phyloP scores from a whole-genome alignment of 2,113 vertebrate species.

The Gobio gobio region DNA sequence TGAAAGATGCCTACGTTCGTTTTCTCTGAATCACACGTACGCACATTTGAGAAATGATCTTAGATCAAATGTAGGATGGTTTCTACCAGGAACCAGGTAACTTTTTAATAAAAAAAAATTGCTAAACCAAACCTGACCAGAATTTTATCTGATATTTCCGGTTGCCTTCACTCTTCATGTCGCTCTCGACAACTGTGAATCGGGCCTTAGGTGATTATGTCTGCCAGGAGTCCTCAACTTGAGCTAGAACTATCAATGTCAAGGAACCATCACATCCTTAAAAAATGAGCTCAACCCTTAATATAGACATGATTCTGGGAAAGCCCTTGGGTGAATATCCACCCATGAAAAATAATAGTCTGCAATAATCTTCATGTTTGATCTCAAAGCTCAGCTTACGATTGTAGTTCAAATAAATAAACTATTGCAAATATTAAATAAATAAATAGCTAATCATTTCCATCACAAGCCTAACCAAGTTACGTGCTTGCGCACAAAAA shows the following conservation, averaged over 20 bases:
- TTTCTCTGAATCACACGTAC: too few species aligned
- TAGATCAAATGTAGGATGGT: too few species aligned
- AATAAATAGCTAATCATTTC: slow-evolving; percentile 29
- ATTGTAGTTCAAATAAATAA: background rate
- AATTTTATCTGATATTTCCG: background rate
- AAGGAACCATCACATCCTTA: slow-evolving; percentile 56
- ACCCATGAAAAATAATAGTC: slow-evolving; percentile 47
- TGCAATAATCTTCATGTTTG: slow-evolving; percentile 58
- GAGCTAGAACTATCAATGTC: slow-evolving; percentile 64
- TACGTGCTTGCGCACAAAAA: slow-evolving; percentile 53
- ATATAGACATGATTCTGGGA: slow-evolving; percentile 48
- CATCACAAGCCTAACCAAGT: slow-evolving; percentile 56
- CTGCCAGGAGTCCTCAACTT: slow-evolving; percentile 47
- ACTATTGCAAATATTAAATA: slow-evolving; percentile 63
- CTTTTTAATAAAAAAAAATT: background rate
- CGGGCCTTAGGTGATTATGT: slow-evolving; percentile 37
- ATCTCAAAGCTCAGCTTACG: slow-evolving; percentile 47
- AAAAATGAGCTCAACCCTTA: slow-evolving; percentile 51
- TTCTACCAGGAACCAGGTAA: background rate
- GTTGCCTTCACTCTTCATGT: slow-evolving; percentile 32
- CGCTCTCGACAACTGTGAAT: slow-evolving; percentile 41
- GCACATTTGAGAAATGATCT: too few species aligned
- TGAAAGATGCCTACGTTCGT: too few species aligned
- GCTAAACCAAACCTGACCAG: background rate
- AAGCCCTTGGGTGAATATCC: slow-evolving; percentile 48